Evolutionary conservation across 2,797 vertebrate genomes (phyloP), one percentile per base, ranked within the genome.

Genomic region (Pseudopleuronectes americanus): DNA sequence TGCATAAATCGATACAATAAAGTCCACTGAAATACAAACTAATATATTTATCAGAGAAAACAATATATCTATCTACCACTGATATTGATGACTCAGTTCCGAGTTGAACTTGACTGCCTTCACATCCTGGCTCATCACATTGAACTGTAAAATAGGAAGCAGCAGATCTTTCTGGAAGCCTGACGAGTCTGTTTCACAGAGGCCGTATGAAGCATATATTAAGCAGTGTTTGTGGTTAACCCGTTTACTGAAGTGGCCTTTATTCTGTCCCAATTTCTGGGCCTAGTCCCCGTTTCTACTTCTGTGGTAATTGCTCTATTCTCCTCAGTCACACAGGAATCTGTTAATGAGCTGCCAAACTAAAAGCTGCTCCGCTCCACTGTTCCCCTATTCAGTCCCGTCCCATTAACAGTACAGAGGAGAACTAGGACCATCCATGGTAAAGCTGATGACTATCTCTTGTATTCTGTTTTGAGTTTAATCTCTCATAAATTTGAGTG

Each of bases 311-410:
- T 87, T 78, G 79, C 73, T 81, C 74, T 62, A 60, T 89, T 89
- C 75, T 89, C 71, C 55, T 67, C 51, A 48, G 70, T 79, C 71
- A 67, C 75, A 38, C 74, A 86, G 85, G 89, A 92, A 92, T 92
- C 75, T 75, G 84, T 70, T 92, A 91, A 93, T 87, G 89, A 91
- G 87, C 86, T 75, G 68, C 71, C 51, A 55, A 74, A 84, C 77
- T 81, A 8, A 47, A 66, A 80, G 76, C 64, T 51, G 79, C 58
- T 79, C 72, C 8, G 16, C 74, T 77, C 64, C 0, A 4, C 55
- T 72, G 70, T 71, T 49, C 59, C 57, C 38, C 71, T 59, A 26
- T 84, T 77, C 68, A 70, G 38, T 47, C 8, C 22, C 0, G 63
- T 53, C 51, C 6, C 59, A 49, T 69, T 87, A 70, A 70, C 6